Evolutionary conservation across 2,888 invertebrate genomes (phyloP).

Genomic region (Mylabris sibirica): DNA sequence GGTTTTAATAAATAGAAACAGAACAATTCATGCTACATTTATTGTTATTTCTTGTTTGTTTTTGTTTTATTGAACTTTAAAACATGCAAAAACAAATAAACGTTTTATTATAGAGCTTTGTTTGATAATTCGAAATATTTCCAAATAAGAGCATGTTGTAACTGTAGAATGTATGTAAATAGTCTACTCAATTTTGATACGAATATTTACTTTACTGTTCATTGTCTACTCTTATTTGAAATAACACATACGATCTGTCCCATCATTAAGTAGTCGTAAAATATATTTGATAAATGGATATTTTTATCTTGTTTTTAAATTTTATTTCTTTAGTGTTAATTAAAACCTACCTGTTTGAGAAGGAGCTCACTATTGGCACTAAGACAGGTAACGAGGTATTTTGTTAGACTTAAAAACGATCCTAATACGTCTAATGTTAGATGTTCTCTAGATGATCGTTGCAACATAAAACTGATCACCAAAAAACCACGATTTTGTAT

Average conservation of each 20-base stretch:
- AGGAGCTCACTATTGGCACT: slow-evolving; percentile 92
- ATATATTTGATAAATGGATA: no score
- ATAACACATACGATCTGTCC: neutral
- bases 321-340: neutral
- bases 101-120: neutral
- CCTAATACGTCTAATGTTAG: slow-evolving; percentile 92
- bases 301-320: neutral
- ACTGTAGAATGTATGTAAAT: no score
- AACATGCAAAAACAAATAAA: neutral
- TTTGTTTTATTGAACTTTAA: neutral
- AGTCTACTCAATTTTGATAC: no score
- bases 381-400: slow-evolving; percentile 91
- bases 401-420: slow-evolving; percentile 89
- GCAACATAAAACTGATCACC: slow-evolving; percentile 96
- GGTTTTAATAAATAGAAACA: slow-evolving; percentile 41
- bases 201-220: no score
- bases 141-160: neutral
- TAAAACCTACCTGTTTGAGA: slow-evolving; percentile 81
- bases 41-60: neutral
- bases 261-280: neutral
- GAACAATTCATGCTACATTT: slow-evolving; percentile 2
- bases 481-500: slow-evolving; percentile 98
- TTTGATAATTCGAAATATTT: neutral
- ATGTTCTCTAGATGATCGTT: slow-evolving; percentile 91
- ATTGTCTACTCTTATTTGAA: neutral